Evolutionary conservation across 2,113 vertebrate species (phyloP).

Genomic region (Sebastes fasciatus): DNA sequence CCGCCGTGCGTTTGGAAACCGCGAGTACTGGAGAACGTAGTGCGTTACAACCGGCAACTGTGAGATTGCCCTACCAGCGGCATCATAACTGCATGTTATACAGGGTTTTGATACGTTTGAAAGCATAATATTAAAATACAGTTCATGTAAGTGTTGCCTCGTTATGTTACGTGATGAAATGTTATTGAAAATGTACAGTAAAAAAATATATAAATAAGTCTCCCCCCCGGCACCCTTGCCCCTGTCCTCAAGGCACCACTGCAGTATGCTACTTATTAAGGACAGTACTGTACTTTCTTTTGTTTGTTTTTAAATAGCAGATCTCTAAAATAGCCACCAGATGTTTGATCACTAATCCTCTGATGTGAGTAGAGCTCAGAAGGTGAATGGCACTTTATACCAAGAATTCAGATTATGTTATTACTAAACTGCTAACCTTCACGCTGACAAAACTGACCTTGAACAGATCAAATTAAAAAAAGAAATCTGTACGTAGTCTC

Average conservation of each 20-base stretch:
- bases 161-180: not conserved
- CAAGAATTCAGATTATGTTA: constrained; percentile 65
- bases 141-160: not conserved
- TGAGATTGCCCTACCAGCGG: not conserved
- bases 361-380: constrained; percentile 45
- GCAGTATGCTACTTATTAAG: not conserved
- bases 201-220: not conserved
- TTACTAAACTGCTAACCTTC: constrained; percentile 51
- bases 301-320: constrained; percentile 28
- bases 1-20: not conserved
- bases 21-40: not conserved
- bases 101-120: not conserved
- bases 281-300: not conserved
- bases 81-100: not conserved
- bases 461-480: constrained; percentile 3
- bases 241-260: not conserved
- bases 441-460: constrained; percentile 13
- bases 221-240: not conserved
- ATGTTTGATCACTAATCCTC: constrained; percentile 67
- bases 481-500: constrained; percentile 9
- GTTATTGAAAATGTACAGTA: not conserved
- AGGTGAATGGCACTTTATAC: constrained; percentile 36
- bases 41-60: not conserved
- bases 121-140: not conserved
- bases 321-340: constrained; percentile 56